Percentiles rank a stretch among this genome's conserved stretches.
Evolutionary conservation across 2,113 vertebrate genomes (phyloP).

Genomic region (Osmerus mordax): DNA sequence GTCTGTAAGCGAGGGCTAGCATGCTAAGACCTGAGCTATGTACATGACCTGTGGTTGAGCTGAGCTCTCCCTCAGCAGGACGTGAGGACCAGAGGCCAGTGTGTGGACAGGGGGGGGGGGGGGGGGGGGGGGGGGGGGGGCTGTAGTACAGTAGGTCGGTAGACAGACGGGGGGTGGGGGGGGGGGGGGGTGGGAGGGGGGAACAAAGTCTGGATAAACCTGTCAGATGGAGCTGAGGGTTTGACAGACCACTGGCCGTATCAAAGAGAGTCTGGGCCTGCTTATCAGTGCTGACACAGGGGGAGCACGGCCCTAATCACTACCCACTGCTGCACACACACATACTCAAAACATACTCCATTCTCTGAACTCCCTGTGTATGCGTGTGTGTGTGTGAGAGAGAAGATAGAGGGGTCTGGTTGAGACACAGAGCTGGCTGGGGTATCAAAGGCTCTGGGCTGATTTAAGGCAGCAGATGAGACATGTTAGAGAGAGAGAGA

Average conservation of each 20-base stretch:
- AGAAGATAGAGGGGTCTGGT: constrained; percentile 15
- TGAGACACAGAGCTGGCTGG: constrained; percentile 56
- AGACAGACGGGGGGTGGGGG: neutral
- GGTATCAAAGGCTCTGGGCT: constrained; percentile 45
- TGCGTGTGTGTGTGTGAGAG: neutral
- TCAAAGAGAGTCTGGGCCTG: constrained; percentile 62
- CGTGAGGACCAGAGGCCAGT: neutral
- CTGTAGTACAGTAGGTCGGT: neutral
- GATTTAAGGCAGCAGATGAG: constrained; percentile 57
- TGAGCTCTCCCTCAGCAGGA: too few species aligned
- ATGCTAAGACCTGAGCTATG: too few species aligned
- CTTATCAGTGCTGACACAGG: constrained; percentile 76
- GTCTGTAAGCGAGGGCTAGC: too few species aligned
- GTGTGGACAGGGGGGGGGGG: too few species aligned
- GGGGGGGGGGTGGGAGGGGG: neutral
- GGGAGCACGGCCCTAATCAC: constrained; percentile 63
- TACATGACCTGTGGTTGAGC: too few species aligned
- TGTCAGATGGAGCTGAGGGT: constrained; percentile 61
- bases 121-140: too few species aligned
- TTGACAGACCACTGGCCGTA: constrained; percentile 71
- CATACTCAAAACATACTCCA: neutral
- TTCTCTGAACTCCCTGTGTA: too few species aligned
- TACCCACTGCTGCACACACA: constrained; percentile 47
- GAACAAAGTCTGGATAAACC: constrained; percentile 66
- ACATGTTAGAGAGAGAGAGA: constrained; percentile 39